Conservation (phyloP, 92 coral and sea anemone species). For the Isaurus tuberculatus region DNA sequence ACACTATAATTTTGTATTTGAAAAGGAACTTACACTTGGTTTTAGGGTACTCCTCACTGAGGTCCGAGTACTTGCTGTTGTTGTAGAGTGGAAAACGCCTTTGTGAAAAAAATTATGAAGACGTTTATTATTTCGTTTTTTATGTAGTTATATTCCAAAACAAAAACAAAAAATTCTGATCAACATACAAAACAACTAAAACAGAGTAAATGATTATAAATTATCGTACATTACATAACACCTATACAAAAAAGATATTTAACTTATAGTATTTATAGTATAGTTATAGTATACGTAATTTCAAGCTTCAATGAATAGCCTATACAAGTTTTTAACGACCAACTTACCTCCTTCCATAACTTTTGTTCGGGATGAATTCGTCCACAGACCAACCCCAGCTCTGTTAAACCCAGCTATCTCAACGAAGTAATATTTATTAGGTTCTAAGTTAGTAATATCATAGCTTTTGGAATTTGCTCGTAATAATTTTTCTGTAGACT, state of each 20-base stretch:
- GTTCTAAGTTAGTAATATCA: background rate
- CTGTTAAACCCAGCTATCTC: constrained; percentile 1
- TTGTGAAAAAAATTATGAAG: background rate
- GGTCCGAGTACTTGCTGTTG: constrained; percentile 1
- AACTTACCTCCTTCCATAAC: background rate
- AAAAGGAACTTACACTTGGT: constrained; percentile 8
- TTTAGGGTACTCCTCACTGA: background rate
- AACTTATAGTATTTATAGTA: too few species aligned
- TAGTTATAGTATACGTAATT: too few species aligned
- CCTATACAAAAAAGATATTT: too few species aligned
- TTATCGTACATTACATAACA: too few species aligned
- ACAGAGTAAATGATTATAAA: too few species aligned
- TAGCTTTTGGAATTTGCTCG: background rate
- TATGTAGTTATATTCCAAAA: background rate
- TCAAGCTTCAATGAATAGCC: too few species aligned
- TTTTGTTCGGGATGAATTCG: background rate
- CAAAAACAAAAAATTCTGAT: background rate
- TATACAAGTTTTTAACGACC: too few species aligned
- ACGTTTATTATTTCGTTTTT: background rate
- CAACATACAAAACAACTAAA: too few species aligned
- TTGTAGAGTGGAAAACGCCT: background rate
- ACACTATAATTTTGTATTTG: background rate
- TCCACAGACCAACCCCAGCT: constrained; percentile 23
- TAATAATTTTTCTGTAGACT: background rate
- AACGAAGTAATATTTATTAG: background rate